phyloP scores from a whole-genome alignment of 2,888 invertebrate species.

The Hemithea aestivaria region DNA sequence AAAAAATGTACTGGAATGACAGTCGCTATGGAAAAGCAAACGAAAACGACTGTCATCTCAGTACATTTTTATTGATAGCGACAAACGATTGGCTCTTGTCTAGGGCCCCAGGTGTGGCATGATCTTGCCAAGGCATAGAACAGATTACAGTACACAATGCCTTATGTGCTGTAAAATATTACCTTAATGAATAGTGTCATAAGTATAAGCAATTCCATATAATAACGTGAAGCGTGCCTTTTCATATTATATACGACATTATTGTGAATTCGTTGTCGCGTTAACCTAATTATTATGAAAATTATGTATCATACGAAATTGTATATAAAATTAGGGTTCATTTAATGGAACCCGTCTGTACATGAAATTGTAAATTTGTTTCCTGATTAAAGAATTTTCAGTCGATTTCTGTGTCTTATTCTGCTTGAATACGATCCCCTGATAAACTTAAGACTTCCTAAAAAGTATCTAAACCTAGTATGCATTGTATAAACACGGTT shows the following conservation, averaged over 20 bases:
- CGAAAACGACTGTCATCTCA: too few relatives aligned
- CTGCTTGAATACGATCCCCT: too few relatives aligned
- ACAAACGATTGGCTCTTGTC: too few relatives aligned
- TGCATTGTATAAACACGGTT: too few relatives aligned
- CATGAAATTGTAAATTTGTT: constrained; percentile 69
- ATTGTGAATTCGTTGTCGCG: constrained; percentile 39
- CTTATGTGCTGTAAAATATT: constrained; percentile 4
- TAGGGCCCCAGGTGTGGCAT: too few relatives aligned
- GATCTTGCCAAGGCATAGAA: too few relatives aligned
- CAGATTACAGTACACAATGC: too few relatives aligned
- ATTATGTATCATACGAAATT: constrained; percentile 28
- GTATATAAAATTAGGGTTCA: constrained; percentile 25
- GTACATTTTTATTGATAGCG: too few relatives aligned
- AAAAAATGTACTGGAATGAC: too few relatives aligned
- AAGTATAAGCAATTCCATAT: constrained; percentile 13
- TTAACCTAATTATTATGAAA: constrained; percentile 33
- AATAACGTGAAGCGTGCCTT: constrained; percentile 45
- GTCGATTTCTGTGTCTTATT: constrained; percentile 13
- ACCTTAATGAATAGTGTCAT: constrained; percentile 6
- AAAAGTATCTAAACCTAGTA: too few relatives aligned
- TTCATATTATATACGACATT: constrained; percentile 33
- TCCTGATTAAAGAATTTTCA: constrained; percentile 49
- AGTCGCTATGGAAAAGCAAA: too few relatives aligned
- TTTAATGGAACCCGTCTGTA: constrained; percentile 46
- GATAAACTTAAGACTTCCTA: too few relatives aligned